phyloP scores from a whole-genome alignment of 92 coral and sea anemone genomes.

The Plumapathes pennacea region DNA sequence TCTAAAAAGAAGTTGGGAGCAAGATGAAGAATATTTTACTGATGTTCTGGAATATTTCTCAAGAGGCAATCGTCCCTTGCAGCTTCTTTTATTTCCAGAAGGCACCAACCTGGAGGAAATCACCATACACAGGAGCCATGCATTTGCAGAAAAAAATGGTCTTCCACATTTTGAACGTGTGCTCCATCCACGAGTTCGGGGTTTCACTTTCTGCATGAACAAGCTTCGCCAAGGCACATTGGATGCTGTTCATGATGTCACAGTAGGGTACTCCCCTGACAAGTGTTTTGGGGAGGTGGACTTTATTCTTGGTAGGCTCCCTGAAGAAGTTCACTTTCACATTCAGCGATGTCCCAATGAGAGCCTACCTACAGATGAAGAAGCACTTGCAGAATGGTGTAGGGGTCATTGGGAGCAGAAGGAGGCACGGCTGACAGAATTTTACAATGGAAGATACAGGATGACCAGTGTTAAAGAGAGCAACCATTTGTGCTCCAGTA shows the following conservation, averaged over 20 bases:
- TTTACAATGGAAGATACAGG: too few relatives aligned
- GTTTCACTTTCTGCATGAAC: conserved; percentile 83
- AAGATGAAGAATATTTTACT: conserved; percentile 76
- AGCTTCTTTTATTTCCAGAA: conserved; percentile 94
- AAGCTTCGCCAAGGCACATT: conserved; percentile 69
- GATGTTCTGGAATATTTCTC: conserved; percentile 72
- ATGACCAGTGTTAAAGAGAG: too few relatives aligned
- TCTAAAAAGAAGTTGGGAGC: conserved; percentile 84
- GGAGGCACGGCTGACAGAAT: conserved; percentile 64
- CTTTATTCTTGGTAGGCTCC: conserved; percentile 71
- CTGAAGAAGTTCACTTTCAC: conserved; percentile 88
- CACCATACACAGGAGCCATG: conserved; percentile 68
- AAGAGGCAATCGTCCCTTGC: conserved; percentile 68
- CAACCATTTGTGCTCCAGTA: too few relatives aligned
- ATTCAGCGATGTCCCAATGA: conserved; percentile 70
- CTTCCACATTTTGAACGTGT: conserved; percentile 78
- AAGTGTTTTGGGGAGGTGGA: conserved; percentile 74
- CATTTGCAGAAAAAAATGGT: conserved; percentile 85
- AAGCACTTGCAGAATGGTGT: conserved; percentile 89
- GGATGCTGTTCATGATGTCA: conserved; percentile 87
- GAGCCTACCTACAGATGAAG: conserved; percentile 55
- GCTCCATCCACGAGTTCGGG: conserved; percentile 93
- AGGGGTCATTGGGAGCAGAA: conserved; percentile 77
- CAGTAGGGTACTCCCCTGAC: conserved; percentile 78
- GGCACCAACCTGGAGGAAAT: conserved; percentile 75